Conservation (phyloP, 2,888 invertebrate genomes). For the Pedicia rivosa region DNA sequence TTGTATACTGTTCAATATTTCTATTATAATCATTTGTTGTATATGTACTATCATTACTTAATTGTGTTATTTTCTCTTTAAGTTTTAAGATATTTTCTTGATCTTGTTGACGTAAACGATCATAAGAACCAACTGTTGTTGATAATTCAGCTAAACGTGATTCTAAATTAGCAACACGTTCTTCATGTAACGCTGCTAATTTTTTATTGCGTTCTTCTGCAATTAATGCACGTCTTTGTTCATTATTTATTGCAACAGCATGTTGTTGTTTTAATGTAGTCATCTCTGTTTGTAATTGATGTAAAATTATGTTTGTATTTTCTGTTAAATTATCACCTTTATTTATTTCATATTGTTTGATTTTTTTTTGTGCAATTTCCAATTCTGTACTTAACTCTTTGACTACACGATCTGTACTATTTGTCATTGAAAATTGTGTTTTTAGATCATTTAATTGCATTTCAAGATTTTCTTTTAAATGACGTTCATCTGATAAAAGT, state of each 20-base stretch:
- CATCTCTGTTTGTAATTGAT: conserved; percentile 57
- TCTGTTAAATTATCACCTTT: conserved; percentile 10
- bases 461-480: conserved; percentile 57
- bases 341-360: conserved; percentile 45
- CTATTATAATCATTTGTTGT: conserved; percentile 7
- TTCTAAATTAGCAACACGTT: conserved; percentile 60
- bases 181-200: conserved; percentile 54
- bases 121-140: conserved; percentile 60
- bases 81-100: conserved; percentile 53
- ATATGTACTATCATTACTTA: conserved; percentile 12
- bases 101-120: conserved; percentile 52
- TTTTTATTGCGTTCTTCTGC: conserved; percentile 56
- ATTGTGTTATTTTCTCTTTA: conserved; percentile 22
- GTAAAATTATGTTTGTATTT: conserved; percentile 32
- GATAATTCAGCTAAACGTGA: conserved; percentile 62
- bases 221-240: conserved; percentile 52
- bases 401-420: conserved; percentile 21
- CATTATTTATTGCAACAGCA: conserved; percentile 50
- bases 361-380: conserved; percentile 41
- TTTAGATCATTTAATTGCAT: conserved; percentile 38
- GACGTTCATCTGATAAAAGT: conserved; percentile 56
- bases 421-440: conserved; percentile 28
- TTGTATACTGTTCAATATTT: conserved; percentile 11
- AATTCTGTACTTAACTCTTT: conserved; percentile 44
- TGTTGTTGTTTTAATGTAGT: conserved; percentile 56